Percentiles rank a stretch among this genome's conserved stretches.
Evolutionary conservation across 1,140 invertebrate genomes (phyloP).

Genomic region (Philotrypesis tridentata): DNA sequence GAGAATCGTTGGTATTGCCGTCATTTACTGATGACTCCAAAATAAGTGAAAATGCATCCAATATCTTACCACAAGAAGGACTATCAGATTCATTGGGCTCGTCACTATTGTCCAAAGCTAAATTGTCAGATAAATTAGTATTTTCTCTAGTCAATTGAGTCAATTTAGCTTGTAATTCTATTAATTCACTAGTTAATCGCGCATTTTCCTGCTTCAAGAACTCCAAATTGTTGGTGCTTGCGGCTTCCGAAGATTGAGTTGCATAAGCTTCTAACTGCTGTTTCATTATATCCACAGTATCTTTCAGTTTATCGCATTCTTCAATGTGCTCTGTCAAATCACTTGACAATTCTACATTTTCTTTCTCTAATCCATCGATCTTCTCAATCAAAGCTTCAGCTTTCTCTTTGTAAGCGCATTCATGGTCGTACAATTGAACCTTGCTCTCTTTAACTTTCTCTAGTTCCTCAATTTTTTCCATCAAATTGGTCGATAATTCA

Average conservation of each 20-base stretch:
- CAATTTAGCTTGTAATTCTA: slow-evolving; percentile 40
- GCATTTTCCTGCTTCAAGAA: slow-evolving; percentile 36
- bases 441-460: slow-evolving; percentile 53
- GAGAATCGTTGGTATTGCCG: background rate
- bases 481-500: slow-evolving; percentile 51
- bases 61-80: background rate
- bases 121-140: slow-evolving; percentile 41
- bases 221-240: slow-evolving; percentile 7
- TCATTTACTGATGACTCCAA: background rate
- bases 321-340: slow-evolving; percentile 56
- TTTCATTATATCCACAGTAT: slow-evolving; percentile 46
- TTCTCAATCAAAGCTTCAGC: slow-evolving; percentile 32
- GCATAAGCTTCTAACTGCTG: slow-evolving; percentile 27
- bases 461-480: slow-evolving; percentile 55
- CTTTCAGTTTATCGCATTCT: slow-evolving; percentile 51
- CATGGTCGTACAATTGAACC: slow-evolving; percentile 50
- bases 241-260: background rate
- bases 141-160: slow-evolving; percentile 44
- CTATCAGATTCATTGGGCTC: slow-evolving; percentile 37
- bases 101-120: slow-evolving; percentile 23
- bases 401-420: slow-evolving; percentile 51
- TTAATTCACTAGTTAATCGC: slow-evolving; percentile 33
- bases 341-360: slow-evolving; percentile 56
- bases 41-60: background rate
- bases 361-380: slow-evolving; percentile 47